Evolutionary conservation across 2,888 invertebrate species (phyloP).

Genomic region (Serrognathus titanus): DNA sequence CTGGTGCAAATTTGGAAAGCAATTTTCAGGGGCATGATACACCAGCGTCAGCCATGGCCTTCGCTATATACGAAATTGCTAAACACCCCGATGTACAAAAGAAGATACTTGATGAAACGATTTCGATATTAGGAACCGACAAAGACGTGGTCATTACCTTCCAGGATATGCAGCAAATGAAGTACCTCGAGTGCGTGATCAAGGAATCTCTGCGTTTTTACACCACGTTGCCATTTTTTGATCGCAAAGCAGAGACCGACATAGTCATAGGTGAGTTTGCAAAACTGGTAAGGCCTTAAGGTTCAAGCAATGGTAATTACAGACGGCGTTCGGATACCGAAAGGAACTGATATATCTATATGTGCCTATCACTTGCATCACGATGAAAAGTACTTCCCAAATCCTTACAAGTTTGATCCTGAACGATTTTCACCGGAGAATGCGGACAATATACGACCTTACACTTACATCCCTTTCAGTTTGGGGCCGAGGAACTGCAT

Average conservation of each 20-base stretch:
- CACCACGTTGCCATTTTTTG: conserved; percentile 41
- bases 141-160: conserved; percentile 28
- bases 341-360: conserved; percentile 14
- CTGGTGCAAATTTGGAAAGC: too few relatives aligned
- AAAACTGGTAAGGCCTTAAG: too few relatives aligned
- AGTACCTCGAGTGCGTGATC: conserved; percentile 56
- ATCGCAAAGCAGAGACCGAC: conserved; percentile 7
- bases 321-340: conserved; percentile 17
- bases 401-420: conserved; percentile 16
- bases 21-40: conserved; percentile 54
- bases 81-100: conserved; percentile 50
- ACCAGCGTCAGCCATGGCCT: conserved; percentile 52
- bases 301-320: background rate
- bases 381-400: conserved; percentile 10
- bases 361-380: conserved; percentile 12
- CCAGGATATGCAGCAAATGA: conserved; percentile 45
- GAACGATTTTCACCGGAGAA: conserved; percentile 17
- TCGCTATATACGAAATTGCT: conserved; percentile 54
- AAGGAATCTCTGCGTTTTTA: conserved; percentile 57
- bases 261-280: background rate
- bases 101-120: conserved; percentile 36
- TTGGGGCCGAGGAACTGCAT: conserved; percentile 18
- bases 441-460: conserved; percentile 7
- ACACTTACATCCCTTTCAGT: conserved; percentile 17
- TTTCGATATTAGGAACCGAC: conserved; percentile 33